Conservation (phyloP, 2,888 invertebrate genomes). For the Rhagophthalmus giganteus region DNA sequence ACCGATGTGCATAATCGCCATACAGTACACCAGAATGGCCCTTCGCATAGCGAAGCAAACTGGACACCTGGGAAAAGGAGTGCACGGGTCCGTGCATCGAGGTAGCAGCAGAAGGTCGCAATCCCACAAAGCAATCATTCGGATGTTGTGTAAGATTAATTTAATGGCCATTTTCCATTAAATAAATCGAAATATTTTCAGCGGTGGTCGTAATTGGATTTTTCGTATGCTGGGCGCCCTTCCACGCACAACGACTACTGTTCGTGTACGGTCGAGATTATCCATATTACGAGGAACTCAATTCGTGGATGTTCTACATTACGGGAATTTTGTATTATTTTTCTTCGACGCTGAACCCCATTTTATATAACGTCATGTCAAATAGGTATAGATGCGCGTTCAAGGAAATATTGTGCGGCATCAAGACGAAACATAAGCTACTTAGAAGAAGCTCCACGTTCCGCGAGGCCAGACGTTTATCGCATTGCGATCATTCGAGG, state of each 20-base stretch:
- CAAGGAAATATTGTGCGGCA: constrained; percentile 72
- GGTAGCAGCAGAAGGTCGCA: constrained; percentile 70
- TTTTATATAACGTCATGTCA: constrained; percentile 82
- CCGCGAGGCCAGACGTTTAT: constrained; percentile 57
- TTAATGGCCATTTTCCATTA: neutral
- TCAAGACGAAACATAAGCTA: constrained; percentile 54
- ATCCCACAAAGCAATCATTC: constrained; percentile 72
- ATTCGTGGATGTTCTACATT: constrained; percentile 77
- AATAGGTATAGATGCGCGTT: constrained; percentile 77
- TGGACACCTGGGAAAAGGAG: constrained; percentile 55
- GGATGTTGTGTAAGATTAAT: constrained; percentile 74
- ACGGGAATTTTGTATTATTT: constrained; percentile 84
- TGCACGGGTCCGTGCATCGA: constrained; percentile 66
- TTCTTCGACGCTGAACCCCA: constrained; percentile 78
- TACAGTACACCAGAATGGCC: constrained; percentile 81
- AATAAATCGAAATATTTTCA: constrained; percentile 51
- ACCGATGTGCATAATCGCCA: constrained; percentile 71
- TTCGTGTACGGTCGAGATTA: constrained; percentile 72
- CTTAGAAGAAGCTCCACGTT: constrained; percentile 64
- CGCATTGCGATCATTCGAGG: constrained; percentile 42
- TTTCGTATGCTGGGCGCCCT: constrained; percentile 95
- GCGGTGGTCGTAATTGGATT: constrained; percentile 92
- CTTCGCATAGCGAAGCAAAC: constrained; percentile 64
- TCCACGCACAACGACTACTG: constrained; percentile 88
- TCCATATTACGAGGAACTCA: constrained; percentile 65